phyloP scores from a whole-genome alignment of 2,113 vertebrate species.

The Plectropomus leopardus region DNA sequence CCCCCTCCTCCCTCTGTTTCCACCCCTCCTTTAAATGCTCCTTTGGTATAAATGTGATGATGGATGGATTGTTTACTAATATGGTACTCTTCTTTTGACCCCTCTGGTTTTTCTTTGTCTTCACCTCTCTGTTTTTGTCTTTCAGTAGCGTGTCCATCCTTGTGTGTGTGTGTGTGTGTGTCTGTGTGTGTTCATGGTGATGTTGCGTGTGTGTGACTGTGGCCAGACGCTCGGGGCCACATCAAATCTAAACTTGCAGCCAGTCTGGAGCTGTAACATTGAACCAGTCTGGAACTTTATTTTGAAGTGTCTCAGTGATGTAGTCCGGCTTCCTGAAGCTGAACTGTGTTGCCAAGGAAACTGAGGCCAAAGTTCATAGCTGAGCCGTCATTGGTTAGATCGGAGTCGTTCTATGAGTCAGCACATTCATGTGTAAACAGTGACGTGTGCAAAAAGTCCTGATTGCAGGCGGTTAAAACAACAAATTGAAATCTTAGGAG shows the following conservation, averaged over 20 bases:
- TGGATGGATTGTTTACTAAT: slow-evolving; percentile 48
- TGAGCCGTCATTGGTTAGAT: background rate
- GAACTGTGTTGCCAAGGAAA: slow-evolving; percentile 4
- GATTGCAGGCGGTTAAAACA: too few species aligned
- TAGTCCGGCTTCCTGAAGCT: slow-evolving; percentile 19
- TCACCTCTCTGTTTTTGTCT: background rate
- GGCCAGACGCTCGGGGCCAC: background rate
- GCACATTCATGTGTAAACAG: background rate
- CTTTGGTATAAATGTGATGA: slow-evolving; percentile 37
- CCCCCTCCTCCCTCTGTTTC: background rate
- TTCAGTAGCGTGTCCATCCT: background rate
- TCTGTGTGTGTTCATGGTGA: slow-evolving; percentile 6
- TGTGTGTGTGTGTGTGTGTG: slow-evolving; percentile 18
- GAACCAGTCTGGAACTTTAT: background rate
- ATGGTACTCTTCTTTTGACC: slow-evolving; percentile 24
- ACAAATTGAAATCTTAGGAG: too few species aligned
- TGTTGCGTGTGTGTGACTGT: slow-evolving; percentile 14
- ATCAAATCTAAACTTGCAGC: background rate
- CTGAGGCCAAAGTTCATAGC: background rate
- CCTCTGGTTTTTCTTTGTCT: background rate
- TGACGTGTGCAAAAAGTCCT: too few species aligned
- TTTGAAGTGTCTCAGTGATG: slow-evolving; percentile 4
- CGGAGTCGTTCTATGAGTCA: too few species aligned
- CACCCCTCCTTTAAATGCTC: slow-evolving; percentile 14
- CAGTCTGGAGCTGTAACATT: slow-evolving; percentile 8